A percentile compares a stretch with the other conserved stretches of the same genome.
Evolutionary conservation across 2,888 invertebrate species (phyloP).

Genomic region (Elmis aenea): DNA sequence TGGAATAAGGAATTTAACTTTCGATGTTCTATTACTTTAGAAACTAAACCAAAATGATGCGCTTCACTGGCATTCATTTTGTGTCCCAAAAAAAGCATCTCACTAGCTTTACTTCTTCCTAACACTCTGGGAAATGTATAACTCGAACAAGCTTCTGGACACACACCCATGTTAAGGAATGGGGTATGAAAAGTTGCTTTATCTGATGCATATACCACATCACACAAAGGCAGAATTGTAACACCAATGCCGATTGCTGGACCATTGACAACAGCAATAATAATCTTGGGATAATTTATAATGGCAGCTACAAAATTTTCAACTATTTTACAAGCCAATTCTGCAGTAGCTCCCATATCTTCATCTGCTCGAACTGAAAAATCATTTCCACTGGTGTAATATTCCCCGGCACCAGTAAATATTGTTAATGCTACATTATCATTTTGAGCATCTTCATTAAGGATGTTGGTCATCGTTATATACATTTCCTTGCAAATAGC

Average conservation of each 20-base stretch:
- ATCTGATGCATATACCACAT: conserved; percentile 81
- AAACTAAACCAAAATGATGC: conserved; percentile 68
- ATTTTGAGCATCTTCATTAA: conserved; percentile 66
- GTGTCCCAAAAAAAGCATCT: conserved; percentile 56
- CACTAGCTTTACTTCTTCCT: conserved; percentile 69
- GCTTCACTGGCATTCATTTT: conserved; percentile 80
- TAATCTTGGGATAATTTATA: conserved; percentile 81
- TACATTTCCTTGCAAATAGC: conserved; percentile 70
- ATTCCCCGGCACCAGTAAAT: conserved; percentile 75
- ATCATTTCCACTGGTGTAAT: conserved; percentile 84
- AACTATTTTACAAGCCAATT: conserved; percentile 15
- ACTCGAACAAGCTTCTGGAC: conserved; percentile 86
- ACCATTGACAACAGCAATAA: conserved; percentile 87
- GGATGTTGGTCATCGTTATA: conserved; percentile 54
- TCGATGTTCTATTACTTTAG: conserved; percentile 66
- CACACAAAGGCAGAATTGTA: conserved; percentile 79
- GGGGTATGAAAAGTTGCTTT: conserved; percentile 83
- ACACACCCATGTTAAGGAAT: conserved; percentile 76
- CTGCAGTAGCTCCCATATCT: background rate
- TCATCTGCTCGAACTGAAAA: conserved; percentile 31
- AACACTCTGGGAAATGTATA: conserved; percentile 78
- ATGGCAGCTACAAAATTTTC: conserved; percentile 63
- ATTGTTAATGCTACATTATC: conserved; percentile 64
- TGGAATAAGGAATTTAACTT: conserved; percentile 52
- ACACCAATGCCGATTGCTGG: conserved; percentile 88